Evolutionary conservation across 2,888 invertebrate genomes (phyloP).

Genomic region (Scaptomyza caliginosa): DNA sequence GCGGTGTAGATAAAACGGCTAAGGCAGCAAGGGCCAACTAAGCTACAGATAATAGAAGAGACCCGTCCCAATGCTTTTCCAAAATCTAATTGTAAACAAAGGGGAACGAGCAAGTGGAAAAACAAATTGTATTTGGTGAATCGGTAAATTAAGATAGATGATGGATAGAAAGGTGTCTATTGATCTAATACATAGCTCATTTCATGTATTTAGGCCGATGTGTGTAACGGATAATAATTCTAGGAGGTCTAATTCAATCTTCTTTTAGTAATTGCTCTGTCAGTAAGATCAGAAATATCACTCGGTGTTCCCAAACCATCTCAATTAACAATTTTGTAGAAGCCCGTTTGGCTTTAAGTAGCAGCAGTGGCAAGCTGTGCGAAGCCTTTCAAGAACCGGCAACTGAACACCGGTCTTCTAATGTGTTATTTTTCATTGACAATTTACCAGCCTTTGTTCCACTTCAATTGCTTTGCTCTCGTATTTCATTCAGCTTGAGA

Average conservation of each 20-base stretch:
- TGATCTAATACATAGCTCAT: background rate
- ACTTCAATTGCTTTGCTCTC: slow-evolving; percentile 32
- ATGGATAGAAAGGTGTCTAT: background rate
- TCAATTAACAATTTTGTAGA: slow-evolving; percentile 6
- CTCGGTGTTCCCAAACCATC: slow-evolving; percentile 13
- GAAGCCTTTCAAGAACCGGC: background rate
- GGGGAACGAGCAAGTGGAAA: background rate
- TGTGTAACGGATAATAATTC: background rate
- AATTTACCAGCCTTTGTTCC: slow-evolving; percentile 47
- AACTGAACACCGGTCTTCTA: background rate
- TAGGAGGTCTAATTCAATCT: no score
- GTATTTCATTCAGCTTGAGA: slow-evolving; percentile 29
- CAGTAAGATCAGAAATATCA: background rate
- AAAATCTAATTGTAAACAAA: slow-evolving; percentile 10
- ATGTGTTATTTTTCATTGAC: slow-evolving; percentile 20
- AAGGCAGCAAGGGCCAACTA: slow-evolving; percentile 1
- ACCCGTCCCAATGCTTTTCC: background rate
- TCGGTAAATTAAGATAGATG: background rate
- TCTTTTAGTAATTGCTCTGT: background rate
- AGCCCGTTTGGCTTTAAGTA: slow-evolving; percentile 7
- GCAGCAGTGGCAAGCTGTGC: background rate
- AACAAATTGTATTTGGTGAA: background rate
- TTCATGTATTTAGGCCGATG: background rate
- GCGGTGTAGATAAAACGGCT: slow-evolving; percentile 46
- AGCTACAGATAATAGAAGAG: slow-evolving; percentile 3